These are phyloP conservation scores for Chymomyza caudatula DNA, from an alignment of 2,888 invertebrate species.

Conservation along the genomic window DNA sequence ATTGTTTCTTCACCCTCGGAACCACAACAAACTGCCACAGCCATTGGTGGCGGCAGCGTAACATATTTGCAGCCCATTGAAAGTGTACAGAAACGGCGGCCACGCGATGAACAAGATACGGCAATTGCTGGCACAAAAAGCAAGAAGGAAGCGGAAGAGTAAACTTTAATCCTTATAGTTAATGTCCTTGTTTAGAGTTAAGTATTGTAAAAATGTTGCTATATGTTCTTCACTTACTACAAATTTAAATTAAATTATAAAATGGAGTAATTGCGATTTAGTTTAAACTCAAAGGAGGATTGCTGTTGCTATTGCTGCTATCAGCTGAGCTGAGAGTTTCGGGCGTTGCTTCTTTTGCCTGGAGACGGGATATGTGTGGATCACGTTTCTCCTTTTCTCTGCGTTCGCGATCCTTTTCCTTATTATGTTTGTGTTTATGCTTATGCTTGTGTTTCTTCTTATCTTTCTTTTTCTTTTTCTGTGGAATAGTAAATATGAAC, in stretches of 20 bases:
- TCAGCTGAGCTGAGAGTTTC: conserved; percentile 78
- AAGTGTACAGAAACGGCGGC: conserved; percentile 60
- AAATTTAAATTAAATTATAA: conserved; percentile 1
- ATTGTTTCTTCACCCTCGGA: conserved; percentile 59
- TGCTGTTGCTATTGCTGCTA: conserved; percentile 78
- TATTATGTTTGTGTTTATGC: conserved; percentile 90
- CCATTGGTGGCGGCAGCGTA: conserved; percentile 66
- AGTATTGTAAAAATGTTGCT: conserved; percentile 43
- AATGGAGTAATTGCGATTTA: conserved; percentile 11
- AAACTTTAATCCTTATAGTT: conserved; percentile 13
- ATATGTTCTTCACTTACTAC: conserved; percentile 52
- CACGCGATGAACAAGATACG: conserved; percentile 74
- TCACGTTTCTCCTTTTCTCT: conserved; percentile 78
- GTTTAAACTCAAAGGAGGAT: conserved; percentile 58
- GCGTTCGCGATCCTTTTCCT: conserved; percentile 79
- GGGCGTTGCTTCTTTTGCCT: conserved; percentile 76
- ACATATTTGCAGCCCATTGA: conserved; percentile 56
- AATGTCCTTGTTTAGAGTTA: conserved; percentile 17
- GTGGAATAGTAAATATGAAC: conserved; percentile 66
- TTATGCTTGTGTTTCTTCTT: conserved; percentile 89
- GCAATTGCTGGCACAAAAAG: conserved; percentile 63
- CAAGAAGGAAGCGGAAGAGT: conserved; percentile 40
- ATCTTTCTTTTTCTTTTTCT: conserved; percentile 88
- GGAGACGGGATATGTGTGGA: conserved; percentile 74
- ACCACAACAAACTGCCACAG: conserved; percentile 57